phyloP scores from a whole-genome alignment of 2,888 invertebrate species.

The Thelaira solivaga region DNA sequence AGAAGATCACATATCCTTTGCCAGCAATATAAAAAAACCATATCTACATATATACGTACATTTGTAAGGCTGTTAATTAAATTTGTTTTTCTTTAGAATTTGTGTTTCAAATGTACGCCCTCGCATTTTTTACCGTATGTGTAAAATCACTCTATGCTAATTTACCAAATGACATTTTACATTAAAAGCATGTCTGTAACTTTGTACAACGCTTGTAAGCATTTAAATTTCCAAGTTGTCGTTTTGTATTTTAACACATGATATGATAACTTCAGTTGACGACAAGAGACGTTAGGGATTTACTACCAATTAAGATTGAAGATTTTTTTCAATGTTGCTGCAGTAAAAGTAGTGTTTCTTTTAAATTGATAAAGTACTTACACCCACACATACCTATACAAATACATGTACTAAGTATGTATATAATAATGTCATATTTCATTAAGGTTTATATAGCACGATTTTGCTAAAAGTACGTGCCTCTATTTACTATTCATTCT shows the following conservation, averaged over 20 bases:
- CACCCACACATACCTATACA: neutral
- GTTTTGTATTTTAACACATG: constrained; percentile 31
- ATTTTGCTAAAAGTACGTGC: constrained; percentile 46
- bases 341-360: constrained; percentile 32
- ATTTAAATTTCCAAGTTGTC: too few species aligned
- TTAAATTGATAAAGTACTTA: constrained; percentile 30
- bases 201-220: too few species aligned
- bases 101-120: too few species aligned
- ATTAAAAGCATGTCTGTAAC: too few species aligned
- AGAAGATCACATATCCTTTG: too few species aligned
- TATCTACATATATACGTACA: too few species aligned
- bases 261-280: constrained; percentile 36
- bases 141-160: constrained; percentile 41
- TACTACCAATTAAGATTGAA: constrained; percentile 59
- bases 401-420: neutral
- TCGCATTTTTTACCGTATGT: neutral
- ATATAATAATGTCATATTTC: neutral
- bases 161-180: constrained; percentile 14
- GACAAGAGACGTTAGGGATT: constrained; percentile 54
- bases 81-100: too few species aligned
- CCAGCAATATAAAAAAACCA: too few species aligned
- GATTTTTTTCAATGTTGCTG: constrained; percentile 44
- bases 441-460: constrained; percentile 7
- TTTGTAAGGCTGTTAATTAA: too few species aligned
- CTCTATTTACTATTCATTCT: constrained; percentile 12